Conservation (phyloP, 2,113 vertebrate species). For the Saccopteryx leptura region DNA sequence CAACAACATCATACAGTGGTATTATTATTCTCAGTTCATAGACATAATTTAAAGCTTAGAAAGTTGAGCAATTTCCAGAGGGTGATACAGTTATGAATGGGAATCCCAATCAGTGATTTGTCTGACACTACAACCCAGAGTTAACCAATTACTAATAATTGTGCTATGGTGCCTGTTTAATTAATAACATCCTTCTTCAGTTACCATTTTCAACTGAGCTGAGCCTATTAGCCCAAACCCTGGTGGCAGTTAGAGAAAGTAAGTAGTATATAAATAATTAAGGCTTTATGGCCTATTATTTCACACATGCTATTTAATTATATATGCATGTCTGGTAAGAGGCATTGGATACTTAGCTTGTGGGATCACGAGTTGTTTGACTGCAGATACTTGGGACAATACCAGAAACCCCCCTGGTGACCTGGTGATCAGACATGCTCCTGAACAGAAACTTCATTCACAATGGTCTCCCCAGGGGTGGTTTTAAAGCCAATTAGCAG, state of each 20-base stretch:
- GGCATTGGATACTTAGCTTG: neutral
- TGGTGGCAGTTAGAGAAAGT: constrained; percentile 36
- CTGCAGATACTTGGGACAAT: neutral
- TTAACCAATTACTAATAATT: constrained; percentile 65
- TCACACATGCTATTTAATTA: constrained; percentile 56
- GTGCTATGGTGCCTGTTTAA: constrained; percentile 12
- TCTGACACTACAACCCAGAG: constrained; percentile 41
- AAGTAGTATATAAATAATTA: constrained; percentile 37
- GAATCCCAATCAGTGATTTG: neutral
- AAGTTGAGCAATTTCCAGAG: neutral
- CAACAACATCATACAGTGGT: neutral
- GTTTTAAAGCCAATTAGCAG: neutral
- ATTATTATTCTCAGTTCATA: constrained; percentile 3
- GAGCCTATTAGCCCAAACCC: constrained; percentile 37
- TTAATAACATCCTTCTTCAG: constrained; percentile 42
- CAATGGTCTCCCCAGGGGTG: neutral
- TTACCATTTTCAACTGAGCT: constrained; percentile 58
- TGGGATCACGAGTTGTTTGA: neutral
- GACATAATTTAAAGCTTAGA: neutral
- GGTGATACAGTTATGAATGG: neutral
- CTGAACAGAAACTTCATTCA: neutral
- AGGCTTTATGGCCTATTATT: constrained; percentile 4
- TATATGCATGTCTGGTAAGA: neutral
- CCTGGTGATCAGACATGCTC: neutral
- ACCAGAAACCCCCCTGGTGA: neutral